Conservation (phyloP, 2,888 invertebrate genomes). For the Nephrotoma appendiculata region DNA sequence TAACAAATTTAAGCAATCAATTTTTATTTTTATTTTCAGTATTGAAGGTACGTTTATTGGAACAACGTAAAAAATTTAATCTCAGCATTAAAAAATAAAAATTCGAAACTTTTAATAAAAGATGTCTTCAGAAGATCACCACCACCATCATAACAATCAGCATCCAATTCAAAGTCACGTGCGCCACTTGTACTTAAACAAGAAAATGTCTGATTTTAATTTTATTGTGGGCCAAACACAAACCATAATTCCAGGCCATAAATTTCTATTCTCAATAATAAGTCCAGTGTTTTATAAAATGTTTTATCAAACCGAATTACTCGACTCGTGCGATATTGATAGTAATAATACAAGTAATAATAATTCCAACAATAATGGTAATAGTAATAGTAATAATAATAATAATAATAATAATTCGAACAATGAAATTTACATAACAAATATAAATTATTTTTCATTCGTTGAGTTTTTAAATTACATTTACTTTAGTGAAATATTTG, state of each 20-base stretch:
- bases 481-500: background rate
- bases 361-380: background rate
- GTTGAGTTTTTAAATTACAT: background rate
- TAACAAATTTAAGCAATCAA: background rate
- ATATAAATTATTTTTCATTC: background rate
- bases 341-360: background rate
- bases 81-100: background rate
- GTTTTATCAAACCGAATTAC: background rate
- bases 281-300: background rate
- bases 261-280: background rate
- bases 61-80: background rate
- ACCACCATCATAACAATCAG: background rate
- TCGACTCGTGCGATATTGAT: background rate
- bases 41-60: background rate
- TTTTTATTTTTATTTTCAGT: background rate
- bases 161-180: background rate
- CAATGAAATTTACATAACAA: background rate
- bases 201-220: conserved; percentile 1
- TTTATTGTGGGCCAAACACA: background rate
- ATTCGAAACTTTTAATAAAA: background rate
- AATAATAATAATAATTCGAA: background rate
- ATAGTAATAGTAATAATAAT: background rate
- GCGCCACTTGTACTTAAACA: background rate
- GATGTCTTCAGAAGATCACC: background rate
- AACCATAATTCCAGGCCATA: background rate